phyloP scores from a whole-genome alignment of 2,797 vertebrate genomes.

The Gobio occitaniae region DNA sequence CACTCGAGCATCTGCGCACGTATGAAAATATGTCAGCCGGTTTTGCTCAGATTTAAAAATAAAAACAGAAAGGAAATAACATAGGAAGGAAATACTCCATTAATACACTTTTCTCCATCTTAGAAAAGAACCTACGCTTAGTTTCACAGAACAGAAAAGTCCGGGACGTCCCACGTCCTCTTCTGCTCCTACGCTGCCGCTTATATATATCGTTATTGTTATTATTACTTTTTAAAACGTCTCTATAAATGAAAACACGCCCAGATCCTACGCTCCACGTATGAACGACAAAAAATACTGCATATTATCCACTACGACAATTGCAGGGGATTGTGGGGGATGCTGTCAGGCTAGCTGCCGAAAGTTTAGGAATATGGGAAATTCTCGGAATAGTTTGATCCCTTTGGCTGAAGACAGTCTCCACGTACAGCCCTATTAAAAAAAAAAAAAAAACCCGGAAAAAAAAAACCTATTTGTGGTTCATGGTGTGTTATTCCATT shows the following conservation, averaged over 20 bases:
- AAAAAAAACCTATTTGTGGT: conserved; percentile 10
- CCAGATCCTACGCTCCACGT: conserved; percentile 77
- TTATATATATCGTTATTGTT: conserved; percentile 52
- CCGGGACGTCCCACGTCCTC: conserved; percentile 65
- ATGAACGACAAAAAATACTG: conserved; percentile 89
- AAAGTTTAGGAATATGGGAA: conserved; percentile 76
- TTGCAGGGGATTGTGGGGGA: conserved; percentile 75
- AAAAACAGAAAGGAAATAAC: conserved; percentile 64
- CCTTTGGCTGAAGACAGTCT: conserved; percentile 72
- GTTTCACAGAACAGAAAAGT: conserved; percentile 79
- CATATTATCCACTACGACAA: conserved; percentile 80
- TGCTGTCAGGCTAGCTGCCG: conserved; percentile 83
- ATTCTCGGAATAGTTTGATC: conserved; percentile 76
- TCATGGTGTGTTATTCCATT: conserved; percentile 31
- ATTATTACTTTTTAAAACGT: conserved; percentile 64
- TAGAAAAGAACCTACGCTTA: conserved; percentile 77
- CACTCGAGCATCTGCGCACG: conserved; percentile 80
- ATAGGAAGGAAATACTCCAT: conserved; percentile 73
- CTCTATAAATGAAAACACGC: conserved; percentile 82
- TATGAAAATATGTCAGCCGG: conserved; percentile 81
- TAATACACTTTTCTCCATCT: conserved; percentile 63
- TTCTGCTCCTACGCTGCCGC: neutral
- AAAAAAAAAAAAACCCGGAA: neutral
- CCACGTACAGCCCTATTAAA: conserved; percentile 56
- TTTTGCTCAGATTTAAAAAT: conserved; percentile 68